These are phyloP conservation scores for Tetrapedia diversipes DNA, from an alignment of 2,888 invertebrate genomes.

Conservation along the genomic window DNA sequence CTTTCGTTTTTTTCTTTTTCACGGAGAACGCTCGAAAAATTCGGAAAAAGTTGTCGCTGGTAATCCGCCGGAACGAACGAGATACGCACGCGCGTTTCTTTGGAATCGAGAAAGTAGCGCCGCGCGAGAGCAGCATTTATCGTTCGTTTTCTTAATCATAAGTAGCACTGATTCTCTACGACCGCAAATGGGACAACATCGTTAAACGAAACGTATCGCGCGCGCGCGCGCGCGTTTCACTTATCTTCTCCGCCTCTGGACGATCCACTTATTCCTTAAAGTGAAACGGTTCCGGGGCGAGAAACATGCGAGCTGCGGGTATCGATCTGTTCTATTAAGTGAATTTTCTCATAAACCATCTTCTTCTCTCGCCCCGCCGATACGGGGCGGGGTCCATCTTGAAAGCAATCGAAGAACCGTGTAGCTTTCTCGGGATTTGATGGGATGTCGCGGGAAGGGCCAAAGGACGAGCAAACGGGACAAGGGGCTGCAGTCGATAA, in stretches of 20 bases:
- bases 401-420: constrained; percentile 56
- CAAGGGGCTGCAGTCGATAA: constrained; percentile 71
- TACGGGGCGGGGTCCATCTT: constrained; percentile 38
- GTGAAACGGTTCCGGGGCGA: constrained; percentile 52
- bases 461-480: constrained; percentile 44
- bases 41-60: constrained; percentile 6
- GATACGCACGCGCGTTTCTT: background rate
- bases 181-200: constrained; percentile 55
- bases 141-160: constrained; percentile 47
- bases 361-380: constrained; percentile 8
- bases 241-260: constrained; percentile 30
- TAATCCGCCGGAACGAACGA: background rate
- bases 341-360: constrained; percentile 59
- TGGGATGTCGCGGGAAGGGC: constrained; percentile 45
- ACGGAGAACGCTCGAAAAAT: too few relatives aligned
- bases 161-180: constrained; percentile 40
- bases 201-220: constrained; percentile 47
- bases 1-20: too few relatives aligned
- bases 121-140: constrained; percentile 8
- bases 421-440: constrained; percentile 58
- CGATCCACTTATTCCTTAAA: constrained; percentile 54
- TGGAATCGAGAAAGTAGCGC: constrained; percentile 8
- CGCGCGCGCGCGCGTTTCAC: too few relatives aligned
- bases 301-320: constrained; percentile 53
- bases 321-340: constrained; percentile 59